Evolutionary conservation across 2,888 invertebrate species (phyloP).

Genomic region (Troilus luridus): DNA sequence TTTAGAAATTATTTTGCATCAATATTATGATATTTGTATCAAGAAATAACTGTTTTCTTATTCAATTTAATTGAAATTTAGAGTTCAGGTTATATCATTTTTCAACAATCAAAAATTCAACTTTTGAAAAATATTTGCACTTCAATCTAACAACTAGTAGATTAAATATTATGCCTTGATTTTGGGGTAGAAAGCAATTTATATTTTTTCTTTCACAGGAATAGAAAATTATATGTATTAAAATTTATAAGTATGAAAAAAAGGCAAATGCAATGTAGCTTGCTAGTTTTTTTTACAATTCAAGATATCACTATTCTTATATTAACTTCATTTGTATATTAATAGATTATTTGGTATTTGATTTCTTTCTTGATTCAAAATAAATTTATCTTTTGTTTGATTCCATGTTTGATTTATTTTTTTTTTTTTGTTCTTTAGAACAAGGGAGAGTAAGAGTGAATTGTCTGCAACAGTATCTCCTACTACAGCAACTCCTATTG

Average conservation of each 20-base stretch:
- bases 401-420: background rate
- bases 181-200: background rate
- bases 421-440: slow-evolving; percentile 58
- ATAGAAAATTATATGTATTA: background rate
- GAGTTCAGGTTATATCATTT: background rate
- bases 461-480: slow-evolving; percentile 55
- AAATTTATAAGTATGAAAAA: too few relatives aligned
- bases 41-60: background rate
- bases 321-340: background rate
- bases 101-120: background rate
- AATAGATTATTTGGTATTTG: background rate
- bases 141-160: background rate
- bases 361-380: background rate
- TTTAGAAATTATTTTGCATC: background rate
- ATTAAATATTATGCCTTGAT: background rate
- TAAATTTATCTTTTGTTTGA: background rate
- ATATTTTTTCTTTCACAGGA: background rate
- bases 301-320: background rate
- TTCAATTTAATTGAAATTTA: background rate
- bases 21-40: background rate
- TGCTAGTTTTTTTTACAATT: background rate
- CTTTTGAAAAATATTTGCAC: background rate
- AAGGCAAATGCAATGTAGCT: background rate
- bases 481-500: slow-evolving; percentile 68
- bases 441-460: slow-evolving; percentile 65